phyloP scores from a whole-genome alignment of 2,113 vertebrate species.

The Anarhynchus alexandrinus region DNA sequence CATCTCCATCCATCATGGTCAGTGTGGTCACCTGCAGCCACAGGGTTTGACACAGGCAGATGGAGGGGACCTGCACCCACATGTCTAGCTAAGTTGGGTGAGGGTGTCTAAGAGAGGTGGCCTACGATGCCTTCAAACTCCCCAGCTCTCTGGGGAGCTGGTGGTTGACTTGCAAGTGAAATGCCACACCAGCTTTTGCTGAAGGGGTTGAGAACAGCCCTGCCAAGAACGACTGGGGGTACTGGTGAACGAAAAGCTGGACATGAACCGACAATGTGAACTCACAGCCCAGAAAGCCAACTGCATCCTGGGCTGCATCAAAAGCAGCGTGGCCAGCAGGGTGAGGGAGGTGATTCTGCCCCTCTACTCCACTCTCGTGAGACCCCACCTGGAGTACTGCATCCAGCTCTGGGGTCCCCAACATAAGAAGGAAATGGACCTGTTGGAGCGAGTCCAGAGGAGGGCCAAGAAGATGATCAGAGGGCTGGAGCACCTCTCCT shows the following conservation, averaged over 20 bases:
- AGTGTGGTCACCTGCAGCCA: background rate
- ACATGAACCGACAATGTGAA: no score
- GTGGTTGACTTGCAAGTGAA: background rate
- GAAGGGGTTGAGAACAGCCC: background rate
- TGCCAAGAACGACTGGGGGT: background rate
- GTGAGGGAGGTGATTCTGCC: background rate
- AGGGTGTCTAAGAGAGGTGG: background rate
- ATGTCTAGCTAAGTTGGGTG: background rate
- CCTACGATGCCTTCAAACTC: background rate
- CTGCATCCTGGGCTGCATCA: background rate
- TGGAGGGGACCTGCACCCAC: rapidly evolving
- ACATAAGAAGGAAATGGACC: background rate
- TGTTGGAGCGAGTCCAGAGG: background rate
- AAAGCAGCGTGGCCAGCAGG: background rate
- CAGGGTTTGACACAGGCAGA: background rate
- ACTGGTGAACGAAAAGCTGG: background rate
- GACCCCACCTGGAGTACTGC: background rate
- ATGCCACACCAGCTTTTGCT: background rate
- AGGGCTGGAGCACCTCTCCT: background rate
- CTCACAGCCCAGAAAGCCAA: background rate
- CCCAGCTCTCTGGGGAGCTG: background rate
- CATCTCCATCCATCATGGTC: rapidly evolving
- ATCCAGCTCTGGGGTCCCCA: background rate
- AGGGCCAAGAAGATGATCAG: background rate
- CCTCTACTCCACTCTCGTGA: background rate